phyloP scores from a whole-genome alignment of 1,140 invertebrate species.

The Aphaenogaster floridana region DNA sequence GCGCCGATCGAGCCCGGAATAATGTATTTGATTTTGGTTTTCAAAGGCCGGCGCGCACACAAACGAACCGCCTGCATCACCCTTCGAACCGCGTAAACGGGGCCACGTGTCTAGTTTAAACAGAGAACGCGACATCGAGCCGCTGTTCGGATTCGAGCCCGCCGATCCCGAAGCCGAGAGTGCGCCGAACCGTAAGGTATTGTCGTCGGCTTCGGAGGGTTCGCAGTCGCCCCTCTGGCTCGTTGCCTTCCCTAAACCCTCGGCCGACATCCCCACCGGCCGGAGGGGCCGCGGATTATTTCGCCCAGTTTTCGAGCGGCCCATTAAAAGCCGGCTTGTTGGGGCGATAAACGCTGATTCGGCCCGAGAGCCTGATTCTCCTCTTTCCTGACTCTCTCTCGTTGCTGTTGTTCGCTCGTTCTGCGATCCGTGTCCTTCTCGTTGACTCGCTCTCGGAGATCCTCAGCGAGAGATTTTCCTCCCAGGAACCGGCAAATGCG shows the following conservation, averaged over 20 bases:
- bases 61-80: slow-evolving; percentile 33
- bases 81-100: slow-evolving; percentile 81
- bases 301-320: slow-evolving; percentile 85
- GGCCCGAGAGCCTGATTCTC: slow-evolving; percentile 71
- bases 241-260: slow-evolving; percentile 72
- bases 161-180: slow-evolving; percentile 79
- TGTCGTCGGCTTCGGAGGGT: slow-evolving; percentile 76
- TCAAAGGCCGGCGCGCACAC: slow-evolving; percentile 78
- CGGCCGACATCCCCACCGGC: slow-evolving; percentile 40
- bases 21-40: slow-evolving; percentile 86
- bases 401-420: slow-evolving; percentile 33
- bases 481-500: slow-evolving; percentile 8
- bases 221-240: slow-evolving; percentile 74
- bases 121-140: slow-evolving; percentile 70
- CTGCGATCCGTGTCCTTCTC: slow-evolving; percentile 42
- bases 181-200: slow-evolving; percentile 83
- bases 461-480: slow-evolving; percentile 6
- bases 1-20: slow-evolving; percentile 70
- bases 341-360: slow-evolving; percentile 85
- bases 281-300: slow-evolving; percentile 79
- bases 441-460: slow-evolving; percentile 41
- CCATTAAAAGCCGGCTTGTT: slow-evolving; percentile 84
- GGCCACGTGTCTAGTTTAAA: slow-evolving; percentile 86
- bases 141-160: slow-evolving; percentile 78
- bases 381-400: slow-evolving; percentile 43